These are phyloP conservation scores for Centroberyx gerrardi DNA, from an alignment of 2,797 vertebrate species.

Conservation along the genomic window DNA sequence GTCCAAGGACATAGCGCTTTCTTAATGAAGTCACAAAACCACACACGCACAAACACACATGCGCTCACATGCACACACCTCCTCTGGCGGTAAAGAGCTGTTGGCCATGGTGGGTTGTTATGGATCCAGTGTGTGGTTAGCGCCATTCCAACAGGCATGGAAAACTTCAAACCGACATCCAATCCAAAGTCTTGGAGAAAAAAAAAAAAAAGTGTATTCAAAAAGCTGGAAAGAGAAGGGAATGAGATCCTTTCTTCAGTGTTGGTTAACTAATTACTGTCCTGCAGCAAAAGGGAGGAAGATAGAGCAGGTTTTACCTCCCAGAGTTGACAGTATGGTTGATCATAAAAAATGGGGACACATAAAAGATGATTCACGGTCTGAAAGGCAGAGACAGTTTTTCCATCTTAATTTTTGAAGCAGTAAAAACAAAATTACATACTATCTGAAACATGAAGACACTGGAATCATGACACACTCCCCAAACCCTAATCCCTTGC, in stretches of 20 bases:
- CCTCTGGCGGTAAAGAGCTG: constrained; percentile 26
- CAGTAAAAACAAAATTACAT: constrained; percentile 39
- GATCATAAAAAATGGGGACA: neutral
- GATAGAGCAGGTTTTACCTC: constrained; percentile 17
- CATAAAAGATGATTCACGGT: constrained; percentile 44
- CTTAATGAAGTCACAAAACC: constrained; percentile 19
- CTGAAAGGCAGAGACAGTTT: constrained; percentile 24
- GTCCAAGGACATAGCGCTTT: constrained; percentile 12
- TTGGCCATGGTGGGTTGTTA: constrained; percentile 14
- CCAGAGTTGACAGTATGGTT: constrained; percentile 26
- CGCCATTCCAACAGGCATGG: constrained; percentile 32
- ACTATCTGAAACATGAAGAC: constrained; percentile 25
- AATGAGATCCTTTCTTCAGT: constrained; percentile 33
- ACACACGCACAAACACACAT: constrained; percentile 18
- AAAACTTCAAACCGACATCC: constrained; percentile 45
- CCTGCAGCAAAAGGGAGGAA: constrained; percentile 26
- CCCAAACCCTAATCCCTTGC: constrained; percentile 2
- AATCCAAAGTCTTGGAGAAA: constrained; percentile 31
- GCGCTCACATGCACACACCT: constrained; percentile 38
- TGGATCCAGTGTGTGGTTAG: constrained; percentile 19
- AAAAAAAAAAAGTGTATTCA: constrained; percentile 2
- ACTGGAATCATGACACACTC: constrained; percentile 11
- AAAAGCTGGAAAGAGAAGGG: constrained; percentile 52
- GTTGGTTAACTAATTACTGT: constrained; percentile 40
- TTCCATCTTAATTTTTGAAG: constrained; percentile 43